Conservation (phyloP, 1,140 invertebrate species). For the Lordiphosa collinella region DNA sequence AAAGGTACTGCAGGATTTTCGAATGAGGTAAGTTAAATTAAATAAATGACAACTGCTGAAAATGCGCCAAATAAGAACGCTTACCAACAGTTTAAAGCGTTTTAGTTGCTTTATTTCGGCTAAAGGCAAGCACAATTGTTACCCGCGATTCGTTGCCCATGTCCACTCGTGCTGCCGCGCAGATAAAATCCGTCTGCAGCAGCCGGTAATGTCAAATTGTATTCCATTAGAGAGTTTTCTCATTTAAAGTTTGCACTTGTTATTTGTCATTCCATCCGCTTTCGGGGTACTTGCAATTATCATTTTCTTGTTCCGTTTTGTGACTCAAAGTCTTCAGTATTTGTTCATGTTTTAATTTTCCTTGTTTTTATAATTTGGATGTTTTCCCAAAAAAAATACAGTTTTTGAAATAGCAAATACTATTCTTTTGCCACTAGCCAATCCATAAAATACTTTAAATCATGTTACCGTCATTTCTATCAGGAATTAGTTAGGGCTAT, state of each 20-base stretch:
- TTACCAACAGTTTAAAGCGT: no score
- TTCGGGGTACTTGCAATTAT: not conserved
- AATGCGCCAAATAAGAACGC: no score
- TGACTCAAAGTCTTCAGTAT: no score
- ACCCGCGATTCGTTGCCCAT: not conserved
- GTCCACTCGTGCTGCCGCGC: not conserved
- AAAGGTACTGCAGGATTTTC: no score
- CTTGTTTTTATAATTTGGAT: constrained; percentile 12
- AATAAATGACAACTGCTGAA: no score
- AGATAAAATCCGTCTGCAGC: constrained; percentile 2
- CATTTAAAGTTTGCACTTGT: constrained; percentile 17
- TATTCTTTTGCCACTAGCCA: not conserved
- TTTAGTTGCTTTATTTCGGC: no score
- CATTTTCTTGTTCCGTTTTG: not conserved
- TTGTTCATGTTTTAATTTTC: constrained; percentile 3
- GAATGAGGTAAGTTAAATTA: no score
- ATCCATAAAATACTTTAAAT: no score
- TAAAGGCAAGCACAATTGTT: not conserved
- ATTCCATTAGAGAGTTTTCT: constrained; percentile 15
- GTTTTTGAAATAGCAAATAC: not conserved
- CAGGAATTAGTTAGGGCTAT: no score
- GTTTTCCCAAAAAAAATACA: not conserved
- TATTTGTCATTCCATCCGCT: not conserved
- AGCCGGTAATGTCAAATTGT: constrained; percentile 14
- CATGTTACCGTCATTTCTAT: no score